Percentiles rank a stretch among this genome's conserved stretches.
Conservation (phyloP, 2,113 vertebrate genomes). For the Ivindomyrus marchei region DNA sequence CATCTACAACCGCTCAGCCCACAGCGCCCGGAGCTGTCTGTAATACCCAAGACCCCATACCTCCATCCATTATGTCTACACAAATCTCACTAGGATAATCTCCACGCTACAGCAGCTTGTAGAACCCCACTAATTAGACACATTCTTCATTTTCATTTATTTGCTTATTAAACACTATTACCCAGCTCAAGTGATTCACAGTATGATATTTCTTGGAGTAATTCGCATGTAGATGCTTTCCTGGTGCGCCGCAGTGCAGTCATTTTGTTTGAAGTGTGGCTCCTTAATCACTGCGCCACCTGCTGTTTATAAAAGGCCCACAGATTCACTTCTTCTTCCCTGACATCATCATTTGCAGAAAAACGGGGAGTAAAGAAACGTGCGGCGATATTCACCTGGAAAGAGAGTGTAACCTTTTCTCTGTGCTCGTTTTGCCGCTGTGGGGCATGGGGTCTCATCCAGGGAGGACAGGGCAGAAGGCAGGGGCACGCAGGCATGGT, state of each 20-base stretch:
- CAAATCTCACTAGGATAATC: neutral
- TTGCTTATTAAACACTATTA: constrained; percentile 11
- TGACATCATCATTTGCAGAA: neutral
- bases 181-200: neutral
- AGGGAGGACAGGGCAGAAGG: neutral
- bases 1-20: neutral
- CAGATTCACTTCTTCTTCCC: neutral
- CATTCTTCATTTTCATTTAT: neutral
- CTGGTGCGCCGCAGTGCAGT: neutral
- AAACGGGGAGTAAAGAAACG: neutral
- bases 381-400: neutral
- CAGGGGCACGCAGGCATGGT: neutral
- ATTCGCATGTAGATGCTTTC: neutral
- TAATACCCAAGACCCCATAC: neutral
- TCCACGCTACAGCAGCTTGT: neutral
- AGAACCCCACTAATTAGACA: neutral
- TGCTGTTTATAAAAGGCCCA: neutral
- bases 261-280: neutral
- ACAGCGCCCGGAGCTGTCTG: neutral
- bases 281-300: neutral
- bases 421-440: neutral
- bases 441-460: neutral
- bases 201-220: constrained; percentile 2
- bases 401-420: neutral
- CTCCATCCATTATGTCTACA: neutral